Conservation (phyloP, 2,797 vertebrate genomes). For the Melanotaenia maccullochi region DNA sequence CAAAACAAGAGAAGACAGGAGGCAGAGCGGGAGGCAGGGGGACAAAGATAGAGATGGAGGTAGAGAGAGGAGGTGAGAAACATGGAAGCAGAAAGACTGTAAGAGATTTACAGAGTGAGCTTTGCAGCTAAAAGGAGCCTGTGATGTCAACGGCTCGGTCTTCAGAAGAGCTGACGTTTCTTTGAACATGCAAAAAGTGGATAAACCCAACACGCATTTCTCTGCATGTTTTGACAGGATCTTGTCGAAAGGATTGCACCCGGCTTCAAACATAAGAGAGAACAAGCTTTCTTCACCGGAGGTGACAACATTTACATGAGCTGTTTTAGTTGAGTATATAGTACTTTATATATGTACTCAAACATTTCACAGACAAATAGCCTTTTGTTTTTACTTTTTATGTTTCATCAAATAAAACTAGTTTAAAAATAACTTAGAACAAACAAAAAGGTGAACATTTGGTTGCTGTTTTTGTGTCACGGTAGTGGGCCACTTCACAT, state of each 20-base stretch:
- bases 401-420: background rate
- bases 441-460: background rate
- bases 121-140: slow-evolving; percentile 65
- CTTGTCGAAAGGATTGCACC: slow-evolving; percentile 35
- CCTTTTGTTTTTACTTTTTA: background rate
- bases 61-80: slow-evolving; percentile 49
- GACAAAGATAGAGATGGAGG: slow-evolving; percentile 42
- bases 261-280: slow-evolving; percentile 52
- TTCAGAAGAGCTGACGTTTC: slow-evolving; percentile 50
- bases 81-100: slow-evolving; percentile 30
- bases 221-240: slow-evolving; percentile 57
- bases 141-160: slow-evolving; percentile 68
- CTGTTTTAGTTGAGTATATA: background rate
- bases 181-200: slow-evolving; percentile 66
- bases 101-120: slow-evolving; percentile 52
- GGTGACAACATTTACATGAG: slow-evolving; percentile 43
- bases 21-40: slow-evolving; percentile 26
- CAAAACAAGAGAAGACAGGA: slow-evolving; percentile 47
- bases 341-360: background rate
- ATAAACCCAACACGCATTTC: slow-evolving; percentile 34
- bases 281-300: slow-evolving; percentile 51
- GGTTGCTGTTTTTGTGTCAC: background rate
- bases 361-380: background rate
- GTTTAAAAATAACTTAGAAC: background rate
- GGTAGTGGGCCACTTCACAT: too few species aligned